Base-by-base conservation (phyloP, 1,140 invertebrate species). In the Apis cerana region DNA sequence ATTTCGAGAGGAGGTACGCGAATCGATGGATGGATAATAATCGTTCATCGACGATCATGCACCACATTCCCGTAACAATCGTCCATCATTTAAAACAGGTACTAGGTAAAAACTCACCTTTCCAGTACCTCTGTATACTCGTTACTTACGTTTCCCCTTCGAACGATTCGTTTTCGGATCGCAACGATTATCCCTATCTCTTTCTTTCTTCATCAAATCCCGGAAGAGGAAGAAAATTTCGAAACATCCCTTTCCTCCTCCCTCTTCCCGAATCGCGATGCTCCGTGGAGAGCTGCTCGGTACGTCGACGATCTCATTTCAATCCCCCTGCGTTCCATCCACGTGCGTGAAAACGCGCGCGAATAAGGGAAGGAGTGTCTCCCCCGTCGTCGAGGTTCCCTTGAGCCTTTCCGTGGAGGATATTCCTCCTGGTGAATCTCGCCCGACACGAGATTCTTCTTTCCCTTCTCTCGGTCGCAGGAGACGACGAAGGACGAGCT, bases 401-500 rank as follows among this genome's bases (percentile, higher is more conserved):
- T 64, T 27, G 56, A 67, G 48, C 8, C 15, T 50, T 77, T 3
- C 58, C 15, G 0, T 33, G 33, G 33, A 62, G 75, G 54, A 77
- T 86, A 81, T 72, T 76, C 69, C 71, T 56, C 58, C 72, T 61
- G 61, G 58, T 59, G 67, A 61, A 43, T 43, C 4, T 65, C 52
- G 78, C 64, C 78, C 54, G 72, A 54, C 10, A 13, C 33, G 33
- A 43, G 33, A 15, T 17, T 17, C 61, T 67, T 79, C 64, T 15
- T 61, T 74, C 75, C 65, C 70, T 70, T 78, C 71, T 43, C 54
- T 54, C 27, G 61, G 33, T 33, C 33, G 33, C 33, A 27, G 64
- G 85, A 52, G 67, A 72, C 33, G 33, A 43, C 33, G 69, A 78
- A 85, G 76, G 68, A 58, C 85, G 85, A 72, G 86, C 68, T 87